Evolutionary conservation across 1,140 invertebrate genomes (phyloP).

Genomic region (Ladona fulva): DNA sequence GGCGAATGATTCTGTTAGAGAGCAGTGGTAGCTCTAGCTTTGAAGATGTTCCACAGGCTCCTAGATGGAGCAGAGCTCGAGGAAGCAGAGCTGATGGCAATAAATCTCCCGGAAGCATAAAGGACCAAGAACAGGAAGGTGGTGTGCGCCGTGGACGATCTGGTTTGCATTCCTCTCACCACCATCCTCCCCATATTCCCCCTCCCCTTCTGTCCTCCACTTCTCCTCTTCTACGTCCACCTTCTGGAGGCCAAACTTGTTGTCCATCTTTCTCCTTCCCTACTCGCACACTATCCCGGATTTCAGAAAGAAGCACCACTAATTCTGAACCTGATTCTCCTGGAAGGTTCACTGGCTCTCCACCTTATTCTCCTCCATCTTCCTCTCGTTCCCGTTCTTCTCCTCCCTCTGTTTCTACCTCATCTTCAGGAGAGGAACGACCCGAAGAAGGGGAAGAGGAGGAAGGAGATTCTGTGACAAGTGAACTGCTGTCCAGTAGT

Average conservation of each 20-base stretch:
- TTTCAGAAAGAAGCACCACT: slow-evolving; percentile 77
- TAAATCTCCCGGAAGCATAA: not conserved
- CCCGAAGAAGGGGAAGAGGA: slow-evolving; percentile 66
- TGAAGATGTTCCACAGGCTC: slow-evolving; percentile 49
- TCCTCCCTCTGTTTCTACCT: slow-evolving; percentile 74
- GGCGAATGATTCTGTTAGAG: slow-evolving; percentile 46
- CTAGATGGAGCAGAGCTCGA: not conserved
- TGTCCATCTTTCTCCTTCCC: not conserved
- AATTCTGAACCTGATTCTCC: not conserved
- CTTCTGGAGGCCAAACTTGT: not conserved
- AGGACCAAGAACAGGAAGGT: not conserved
- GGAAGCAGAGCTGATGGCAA: not conserved
- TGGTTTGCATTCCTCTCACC: not conserved
- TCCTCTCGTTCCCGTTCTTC: slow-evolving; percentile 55
- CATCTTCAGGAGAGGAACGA: slow-evolving; percentile 69
- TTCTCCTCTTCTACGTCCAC: not conserved
- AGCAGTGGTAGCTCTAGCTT: slow-evolving; percentile 65
- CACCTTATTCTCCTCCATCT: not conserved
- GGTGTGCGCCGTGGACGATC: not conserved
- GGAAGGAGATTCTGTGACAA: slow-evolving; percentile 48
- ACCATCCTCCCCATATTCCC: not conserved
- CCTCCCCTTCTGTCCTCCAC: not conserved
- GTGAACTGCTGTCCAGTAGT: slow-evolving; percentile 58
- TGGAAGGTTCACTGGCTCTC: not conserved
- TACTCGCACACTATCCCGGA: slow-evolving; percentile 65